Base-by-base conservation (phyloP, 30 jellyfish, hydroid and myxozoan species). In the Calvadosia cruxmelitensis region DNA sequence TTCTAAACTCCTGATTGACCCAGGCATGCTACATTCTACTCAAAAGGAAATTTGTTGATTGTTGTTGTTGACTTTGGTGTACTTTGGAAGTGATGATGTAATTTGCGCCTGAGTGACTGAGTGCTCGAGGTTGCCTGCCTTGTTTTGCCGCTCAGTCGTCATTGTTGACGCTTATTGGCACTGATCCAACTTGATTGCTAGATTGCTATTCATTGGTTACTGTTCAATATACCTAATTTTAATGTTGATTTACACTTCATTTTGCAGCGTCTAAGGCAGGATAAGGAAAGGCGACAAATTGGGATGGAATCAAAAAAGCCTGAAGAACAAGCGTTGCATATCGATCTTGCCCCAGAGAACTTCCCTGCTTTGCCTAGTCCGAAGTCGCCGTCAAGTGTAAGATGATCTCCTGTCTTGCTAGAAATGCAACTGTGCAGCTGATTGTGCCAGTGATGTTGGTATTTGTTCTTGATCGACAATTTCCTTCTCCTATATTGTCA, bases 301-400 rank as follows among this genome's bases (percentile, higher is more conserved):
- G 93, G 66, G 36, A 67, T 69, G 35, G 31, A 32, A 3, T 33
- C 81, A 2, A 34, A 31, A 66, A 83, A 72, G 27, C 66, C 27
- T 52, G 85, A 65, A 49, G 30, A 33, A 15, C 53, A 34, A 63
- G 67, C 75, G 42, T 68, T 81, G 52, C 64, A 80, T 28, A 50
- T 89, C 25, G 95, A 89, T 63, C 73, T 87, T 67, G 97, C 97
- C 34, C 83, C 87, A 12, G 97, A 87, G 64, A 75, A 87, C 52
- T 89, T 89, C 71, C 98, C 98, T 12, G 98, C 98, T 66, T 76
- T 89, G 25, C 98, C 98, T 26, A 89, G 98, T 63, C 98, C 98
- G 23, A 89, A 78, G 52, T 89, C 98, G 28, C 98, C 98, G 23
- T 42, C 57, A 5, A 81, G 81, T 71, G 98, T 82, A 82, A 73